A percentile compares a stretch with the other conserved stretches of the same genome.
These are phyloP conservation scores for Scelioninae gen. 2 DNA, from an alignment of 2,888 invertebrate species.

Conservation along the genomic window DNA sequence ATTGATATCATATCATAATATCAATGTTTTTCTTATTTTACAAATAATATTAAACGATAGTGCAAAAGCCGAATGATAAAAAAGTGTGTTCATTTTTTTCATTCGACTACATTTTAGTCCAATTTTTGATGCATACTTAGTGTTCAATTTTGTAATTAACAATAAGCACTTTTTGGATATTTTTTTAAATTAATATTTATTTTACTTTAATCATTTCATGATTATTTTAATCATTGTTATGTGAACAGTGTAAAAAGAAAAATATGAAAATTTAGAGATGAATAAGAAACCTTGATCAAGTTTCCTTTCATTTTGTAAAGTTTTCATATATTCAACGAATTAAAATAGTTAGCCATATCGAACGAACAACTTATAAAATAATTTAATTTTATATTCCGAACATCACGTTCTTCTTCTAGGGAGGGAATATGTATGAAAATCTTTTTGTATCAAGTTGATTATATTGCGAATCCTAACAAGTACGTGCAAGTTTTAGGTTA, in stretches of 20 bases:
- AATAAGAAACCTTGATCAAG: slow-evolving; percentile 71
- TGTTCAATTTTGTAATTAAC: no score
- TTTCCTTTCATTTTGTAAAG: slow-evolving; percentile 63
- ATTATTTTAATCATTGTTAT: neutral
- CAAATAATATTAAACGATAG: no score
- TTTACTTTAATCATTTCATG: neutral
- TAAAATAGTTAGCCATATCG: neutral
- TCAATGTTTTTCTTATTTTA: no score
- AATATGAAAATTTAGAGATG: slow-evolving; percentile 24
- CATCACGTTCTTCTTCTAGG: no score
- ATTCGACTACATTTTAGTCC: neutral
- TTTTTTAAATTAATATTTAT: neutral
- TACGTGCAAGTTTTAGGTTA: neutral
- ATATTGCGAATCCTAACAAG: neutral
- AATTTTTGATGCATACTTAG: neutral
- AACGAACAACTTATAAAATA: no score
- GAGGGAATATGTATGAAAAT: neutral
- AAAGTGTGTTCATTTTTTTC: neutral
- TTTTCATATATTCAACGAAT: slow-evolving; percentile 44
- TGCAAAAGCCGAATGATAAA: neutral
- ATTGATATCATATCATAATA: neutral
- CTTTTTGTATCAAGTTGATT: slow-evolving; percentile 55
- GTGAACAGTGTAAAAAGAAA: neutral
- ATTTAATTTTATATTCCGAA: no score
- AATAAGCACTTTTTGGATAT: no score